phyloP scores from a whole-genome alignment of 2,888 invertebrate genomes.

The Limenitis camilla region DNA sequence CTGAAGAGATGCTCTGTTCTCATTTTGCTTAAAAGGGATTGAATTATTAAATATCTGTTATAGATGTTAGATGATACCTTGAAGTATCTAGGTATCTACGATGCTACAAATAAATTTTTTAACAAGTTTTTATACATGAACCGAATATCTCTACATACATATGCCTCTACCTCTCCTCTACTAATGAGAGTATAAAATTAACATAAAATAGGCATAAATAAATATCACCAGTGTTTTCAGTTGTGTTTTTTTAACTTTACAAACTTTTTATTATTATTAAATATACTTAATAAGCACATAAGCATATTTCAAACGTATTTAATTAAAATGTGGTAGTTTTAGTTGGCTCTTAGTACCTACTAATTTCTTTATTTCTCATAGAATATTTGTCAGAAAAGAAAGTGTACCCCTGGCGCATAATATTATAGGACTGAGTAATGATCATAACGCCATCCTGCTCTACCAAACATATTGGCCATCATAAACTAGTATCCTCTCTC shows the following conservation, averaged over 20 bases:
- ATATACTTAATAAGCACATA: too few species aligned
- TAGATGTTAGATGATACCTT: conserved; percentile 27
- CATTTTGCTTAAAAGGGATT: conserved; percentile 45
- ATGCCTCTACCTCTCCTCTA: too few species aligned
- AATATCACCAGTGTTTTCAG: neutral
- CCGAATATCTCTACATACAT: too few species aligned
- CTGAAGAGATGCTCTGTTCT: conserved; percentile 41
- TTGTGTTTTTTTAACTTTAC: neutral
- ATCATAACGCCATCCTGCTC: conserved; percentile 32
- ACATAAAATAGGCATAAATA: too few species aligned
- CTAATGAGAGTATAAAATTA: too few species aligned
- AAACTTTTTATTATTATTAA: too few species aligned
- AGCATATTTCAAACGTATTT: too few species aligned
- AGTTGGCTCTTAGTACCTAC: too few species aligned
- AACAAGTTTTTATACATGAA: too few species aligned
- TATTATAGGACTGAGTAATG: conserved; percentile 7
- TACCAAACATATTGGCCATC: conserved; percentile 25
- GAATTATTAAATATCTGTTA: conserved; percentile 48
- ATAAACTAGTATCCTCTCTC: conserved; percentile 37
- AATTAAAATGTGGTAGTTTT: too few species aligned
- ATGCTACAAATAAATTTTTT: too few species aligned
- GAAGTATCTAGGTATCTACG: conserved; percentile 13
- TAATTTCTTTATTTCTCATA: neutral
- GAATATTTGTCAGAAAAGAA: neutral
- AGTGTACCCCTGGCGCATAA: neutral